These are phyloP conservation scores for Eudyptes chrysolophus DNA, from an alignment of 2,113 vertebrate species.

Conservation along the genomic window DNA sequence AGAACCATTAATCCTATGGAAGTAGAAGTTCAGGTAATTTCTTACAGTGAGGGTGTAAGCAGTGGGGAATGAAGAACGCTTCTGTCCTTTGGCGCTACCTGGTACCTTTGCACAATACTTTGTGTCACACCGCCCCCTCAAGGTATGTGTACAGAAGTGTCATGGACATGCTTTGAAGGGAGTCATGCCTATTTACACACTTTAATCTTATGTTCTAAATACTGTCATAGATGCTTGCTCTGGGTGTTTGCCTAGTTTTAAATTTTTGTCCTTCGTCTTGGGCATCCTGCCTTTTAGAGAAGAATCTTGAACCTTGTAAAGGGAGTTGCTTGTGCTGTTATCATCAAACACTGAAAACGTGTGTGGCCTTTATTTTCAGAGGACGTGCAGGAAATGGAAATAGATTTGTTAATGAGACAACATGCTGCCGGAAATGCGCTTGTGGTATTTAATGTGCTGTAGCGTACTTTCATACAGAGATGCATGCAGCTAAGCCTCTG, in stretches of 20 bases:
- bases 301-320: neutral
- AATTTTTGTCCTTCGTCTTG: neutral
- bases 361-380: constrained; percentile 63
- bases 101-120: neutral
- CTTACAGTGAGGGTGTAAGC: accelerated
- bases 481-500: neutral
- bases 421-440: neutral
- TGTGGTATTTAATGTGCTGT: neutral
- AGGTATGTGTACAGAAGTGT: neutral
- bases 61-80: neutral
- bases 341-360: constrained; percentile 51
- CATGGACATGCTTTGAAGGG: neutral
- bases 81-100: neutral
- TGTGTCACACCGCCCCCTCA: constrained; percentile 44
- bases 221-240: neutral
- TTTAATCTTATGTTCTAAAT: neutral
- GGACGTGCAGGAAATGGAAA: constrained; percentile 72
- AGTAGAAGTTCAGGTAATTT: neutral
- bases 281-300: neutral
- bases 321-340: constrained; percentile 47
- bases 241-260: neutral
- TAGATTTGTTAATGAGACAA: constrained; percentile 54
- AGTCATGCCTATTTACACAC: accelerated
- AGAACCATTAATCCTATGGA: neutral
- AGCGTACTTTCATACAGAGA: neutral